Base-by-base conservation (phyloP, 2,888 invertebrate species). In the Scaptomyza cyrtandrae region DNA sequence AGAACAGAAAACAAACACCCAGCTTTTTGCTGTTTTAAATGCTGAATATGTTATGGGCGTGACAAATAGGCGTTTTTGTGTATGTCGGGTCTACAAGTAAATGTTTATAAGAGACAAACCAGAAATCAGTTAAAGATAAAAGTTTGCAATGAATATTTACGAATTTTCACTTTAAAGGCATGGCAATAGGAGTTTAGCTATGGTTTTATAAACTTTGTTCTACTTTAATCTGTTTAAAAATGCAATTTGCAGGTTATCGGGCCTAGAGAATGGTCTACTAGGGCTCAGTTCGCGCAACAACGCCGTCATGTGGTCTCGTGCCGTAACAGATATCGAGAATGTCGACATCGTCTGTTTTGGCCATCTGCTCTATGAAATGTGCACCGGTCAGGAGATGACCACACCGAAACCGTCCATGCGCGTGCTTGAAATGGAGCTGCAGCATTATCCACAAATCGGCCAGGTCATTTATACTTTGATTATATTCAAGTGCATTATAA, bases 291-390 rank as follows among this genome's bases (percentile, higher is more conserved):
- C 93, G 52, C 92, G 93, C 80, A 94, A 93, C 59, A 94, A 94
- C 84, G 93, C 94, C 6, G 90, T 94, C 29, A 92, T 94, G 92
- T 92, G 92, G 92, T 92, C 92, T 59, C 92, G 92, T 71, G 90
- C 91, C 48, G 90, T 91, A 57, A 90, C 90, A 43, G 92, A 92
- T 89, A 93, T 93, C 80, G 93, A 92, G 89, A 92, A 90, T 90
- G 93, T 95, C 62, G 95, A 96, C 90, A 94, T 94, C 14, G 93
- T 95, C 72, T 95, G 95, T 84, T 95, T 98, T 82, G 97, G 97
- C 33, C 96, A 96, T 91, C 94, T 98, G 88, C 93, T 98, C 62
- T 98, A 96, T 91, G 98, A 98, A 93, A 98, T 98, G 98, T 95
- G 97, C 84, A 95, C 97, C 16, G 98, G 97, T 41, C 95, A 95